Evolutionary conservation across 2,797 vertebrate genomes (phyloP).

Genomic region (Glossophaga mutica): DNA sequence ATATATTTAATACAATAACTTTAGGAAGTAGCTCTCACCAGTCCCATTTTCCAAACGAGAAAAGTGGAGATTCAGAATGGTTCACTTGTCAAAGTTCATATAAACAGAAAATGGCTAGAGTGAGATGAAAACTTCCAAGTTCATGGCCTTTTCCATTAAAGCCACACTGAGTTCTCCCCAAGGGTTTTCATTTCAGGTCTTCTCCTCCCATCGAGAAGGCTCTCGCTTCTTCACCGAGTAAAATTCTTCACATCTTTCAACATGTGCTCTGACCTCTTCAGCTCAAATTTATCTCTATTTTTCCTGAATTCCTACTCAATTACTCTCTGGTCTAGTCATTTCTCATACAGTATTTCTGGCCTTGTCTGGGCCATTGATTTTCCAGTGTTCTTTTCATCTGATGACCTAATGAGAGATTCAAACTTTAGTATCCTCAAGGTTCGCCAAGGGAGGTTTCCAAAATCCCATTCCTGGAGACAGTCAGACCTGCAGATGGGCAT

Average conservation of each 20-base stretch:
- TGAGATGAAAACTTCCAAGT: background rate
- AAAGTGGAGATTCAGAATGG: background rate
- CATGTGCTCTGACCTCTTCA: background rate
- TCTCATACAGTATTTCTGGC: background rate
- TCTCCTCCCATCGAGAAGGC: background rate
- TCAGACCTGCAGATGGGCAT: background rate
- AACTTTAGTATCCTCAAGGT: background rate
- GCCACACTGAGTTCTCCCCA: background rate
- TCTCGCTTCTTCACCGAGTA: background rate
- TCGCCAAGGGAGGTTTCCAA: background rate
- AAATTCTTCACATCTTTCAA: conserved; percentile 1
- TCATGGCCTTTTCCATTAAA: background rate
- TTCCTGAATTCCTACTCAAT: background rate
- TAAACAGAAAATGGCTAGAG: background rate
- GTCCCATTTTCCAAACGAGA: background rate
- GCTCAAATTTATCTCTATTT: background rate
- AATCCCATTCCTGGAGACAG: background rate
- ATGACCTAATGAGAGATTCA: background rate
- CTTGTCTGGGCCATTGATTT: background rate
- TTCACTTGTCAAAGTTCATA: background rate
- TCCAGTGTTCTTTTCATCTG: background rate
- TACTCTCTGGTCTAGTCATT: background rate
- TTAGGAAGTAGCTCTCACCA: background rate
- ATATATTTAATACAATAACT: background rate
- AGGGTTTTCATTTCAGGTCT: background rate